A percentile compares a stretch with the other conserved stretches of the same genome.
These are phyloP conservation scores for Caligus rogercresseyi DNA, from an alignment of 1,140 invertebrate species.

Conservation along the genomic window DNA sequence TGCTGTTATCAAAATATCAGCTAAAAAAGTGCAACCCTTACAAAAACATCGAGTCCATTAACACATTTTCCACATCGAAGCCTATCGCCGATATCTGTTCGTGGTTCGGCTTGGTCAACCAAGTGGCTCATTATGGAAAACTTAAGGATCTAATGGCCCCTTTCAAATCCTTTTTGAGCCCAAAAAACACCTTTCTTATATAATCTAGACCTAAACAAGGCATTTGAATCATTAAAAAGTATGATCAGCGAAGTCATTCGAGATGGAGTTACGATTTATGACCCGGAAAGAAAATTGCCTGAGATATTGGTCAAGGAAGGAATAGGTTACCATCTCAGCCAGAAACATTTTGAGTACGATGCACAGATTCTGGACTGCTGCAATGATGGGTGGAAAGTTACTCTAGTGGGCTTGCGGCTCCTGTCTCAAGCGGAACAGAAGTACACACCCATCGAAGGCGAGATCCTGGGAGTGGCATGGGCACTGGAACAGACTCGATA, in stretches of 20 bases:
- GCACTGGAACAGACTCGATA: slow-evolving; percentile 8
- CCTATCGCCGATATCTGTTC: not conserved
- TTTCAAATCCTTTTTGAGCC: not conserved
- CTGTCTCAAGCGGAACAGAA: slow-evolving; percentile 5
- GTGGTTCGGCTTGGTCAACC: not conserved
- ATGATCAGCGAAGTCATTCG: not conserved
- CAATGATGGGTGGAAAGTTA: not conserved
- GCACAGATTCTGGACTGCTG: slow-evolving; percentile 1
- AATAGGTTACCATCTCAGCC: slow-evolving; percentile 17
- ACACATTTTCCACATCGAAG: not conserved
- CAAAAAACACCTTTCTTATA: not conserved
- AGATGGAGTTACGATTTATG: not conserved
- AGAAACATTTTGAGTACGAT: slow-evolving; percentile 15
- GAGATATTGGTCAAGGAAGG: slow-evolving; percentile 8
- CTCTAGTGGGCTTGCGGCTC: not conserved
- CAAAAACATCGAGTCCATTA: not conserved
- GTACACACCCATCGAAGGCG: slow-evolving; percentile 10
- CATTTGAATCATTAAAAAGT: not conserved
- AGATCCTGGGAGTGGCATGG: slow-evolving; percentile 20
- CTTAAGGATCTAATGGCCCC: not conserved
- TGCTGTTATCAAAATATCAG: not conserved
- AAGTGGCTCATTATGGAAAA: not conserved
- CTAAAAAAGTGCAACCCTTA: not conserved
- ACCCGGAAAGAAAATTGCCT: not conserved
- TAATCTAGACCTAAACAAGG: not conserved